Base-by-base conservation (phyloP, 53 echinoderm and acorn worm genomes). In the Echinometra lucunter region DNA sequence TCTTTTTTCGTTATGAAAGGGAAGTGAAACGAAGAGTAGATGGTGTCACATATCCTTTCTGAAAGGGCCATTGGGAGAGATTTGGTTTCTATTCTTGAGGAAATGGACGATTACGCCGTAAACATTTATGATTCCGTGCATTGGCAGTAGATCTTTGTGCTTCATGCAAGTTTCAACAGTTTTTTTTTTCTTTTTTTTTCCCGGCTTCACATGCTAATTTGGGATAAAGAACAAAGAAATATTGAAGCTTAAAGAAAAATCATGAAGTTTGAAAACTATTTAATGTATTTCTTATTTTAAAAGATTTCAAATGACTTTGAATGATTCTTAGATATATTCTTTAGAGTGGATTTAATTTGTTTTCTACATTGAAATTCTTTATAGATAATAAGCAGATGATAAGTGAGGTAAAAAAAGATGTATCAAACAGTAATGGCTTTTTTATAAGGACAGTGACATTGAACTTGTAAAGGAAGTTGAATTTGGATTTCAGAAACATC, bases 51-150 rank as follows among this genome's bases (percentile, higher is more conserved):
- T 85, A 85, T 85, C 85, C 47, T 49, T 85, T 85, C 8, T 30
- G 49, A 47, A 49, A 85, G 85, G 8, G 30, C 15, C n/a, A 30
- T 13, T 49, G 47, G 45, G 19, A 85, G 9, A 45, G 12, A 28
- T 49, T 85, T 47, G 21, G 85, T 85, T 85, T 85, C 85, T 85
- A 3, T 49, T 85, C 47, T 10, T 49, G 49, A 85, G 85, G 85
- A 85, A 85, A 85, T 49, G 7, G 47, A 49, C 28, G 12, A 85
- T 85, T 85, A 85, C 12, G 85, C 9, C 45, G 16, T 85, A 85
- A 49, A 85, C 45, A 47, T 85, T 49, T 85, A 85, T 85, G 49
- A 49, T n/a, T 85, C 49, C 49, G 13, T 56, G 56, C n/a, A 0
- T 44, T 81, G 81, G 81, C 44, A 81, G 1, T 81, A 21, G 6